These are phyloP conservation scores for Cyclopterus lumpus DNA, from an alignment of 2,797 vertebrate species.

Conservation along the genomic window DNA sequence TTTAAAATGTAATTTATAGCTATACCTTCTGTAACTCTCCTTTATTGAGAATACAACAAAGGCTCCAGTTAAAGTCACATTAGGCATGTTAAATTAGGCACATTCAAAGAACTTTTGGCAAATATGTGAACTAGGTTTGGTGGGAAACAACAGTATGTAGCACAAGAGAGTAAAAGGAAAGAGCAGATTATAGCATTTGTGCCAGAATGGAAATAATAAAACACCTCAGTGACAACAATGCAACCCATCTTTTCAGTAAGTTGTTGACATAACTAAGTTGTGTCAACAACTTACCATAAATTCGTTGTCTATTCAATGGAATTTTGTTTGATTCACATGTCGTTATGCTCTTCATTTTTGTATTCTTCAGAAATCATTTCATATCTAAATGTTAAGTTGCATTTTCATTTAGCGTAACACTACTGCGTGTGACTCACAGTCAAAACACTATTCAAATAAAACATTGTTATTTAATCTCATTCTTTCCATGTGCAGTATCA, in stretches of 20 bases:
- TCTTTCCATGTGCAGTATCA: not conserved
- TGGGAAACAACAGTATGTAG: not conserved
- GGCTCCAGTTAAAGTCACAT: not conserved
- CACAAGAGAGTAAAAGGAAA: not conserved
- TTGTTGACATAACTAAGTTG: not conserved
- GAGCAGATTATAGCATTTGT: not conserved
- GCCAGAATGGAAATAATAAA: not conserved
- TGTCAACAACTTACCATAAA: not conserved
- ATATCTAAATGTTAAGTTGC: conserved; percentile 51
- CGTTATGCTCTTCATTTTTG: conserved; percentile 19
- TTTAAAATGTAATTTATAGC: not conserved
- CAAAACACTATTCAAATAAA: conserved; percentile 59
- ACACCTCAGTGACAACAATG: not conserved
- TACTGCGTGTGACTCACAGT: conserved; percentile 38
- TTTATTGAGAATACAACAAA: no score
- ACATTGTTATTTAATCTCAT: conserved; percentile 6
- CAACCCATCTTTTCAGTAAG: not conserved
- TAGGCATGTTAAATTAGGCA: not conserved
- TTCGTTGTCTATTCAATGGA: conserved; percentile 35
- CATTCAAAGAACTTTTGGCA: not conserved
- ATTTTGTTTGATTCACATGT: conserved; percentile 21
- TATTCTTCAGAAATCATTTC: conserved; percentile 43
- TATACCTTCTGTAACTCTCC: not conserved
- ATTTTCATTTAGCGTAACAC: conserved; percentile 40
- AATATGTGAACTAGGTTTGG: not conserved